Base-by-base conservation (phyloP, 2,888 invertebrate genomes). In the Colletes collaris region DNA sequence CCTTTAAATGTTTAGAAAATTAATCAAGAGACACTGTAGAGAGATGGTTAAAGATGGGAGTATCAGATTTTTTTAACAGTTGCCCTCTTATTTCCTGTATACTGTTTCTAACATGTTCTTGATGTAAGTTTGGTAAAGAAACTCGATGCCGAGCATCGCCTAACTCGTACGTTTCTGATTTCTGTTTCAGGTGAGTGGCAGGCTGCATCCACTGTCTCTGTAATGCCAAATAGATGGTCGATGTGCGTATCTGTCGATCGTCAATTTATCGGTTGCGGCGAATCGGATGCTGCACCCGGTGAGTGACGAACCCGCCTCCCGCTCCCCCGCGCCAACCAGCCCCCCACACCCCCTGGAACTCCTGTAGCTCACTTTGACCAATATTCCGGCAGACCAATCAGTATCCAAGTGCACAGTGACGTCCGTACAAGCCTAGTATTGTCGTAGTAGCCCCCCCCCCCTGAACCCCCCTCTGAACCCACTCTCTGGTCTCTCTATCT, bases 171-270 rank as follows among this genome's bases (percentile, higher is more conserved):
- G 62, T 77, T 84, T 82, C 81, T 81, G 84, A 74, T 89, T 88
- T 87, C 73, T 92, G 93, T 92, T 93, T 79, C 91, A 93, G 93
- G 93, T 93, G 93, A 93, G 93, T 93, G 91, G 92, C 91, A 91
- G 91, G 89, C 91, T 90, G 92, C 92, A 91, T 89, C 92, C 91
- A 91, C 91, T 90, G 92, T 92, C 90, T 92, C 90, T 91, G 91
- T 92, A 92, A 93, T 93, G 93, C 93, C 93, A 93, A 93, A 93
- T 92, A 92, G 92, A 91, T 92, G 85, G 92, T 92, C 92, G 92
- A 92, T 92, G 92, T 92, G 92, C 91, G 90, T 90, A 89, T 88
- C 87, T 90, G 91, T 92, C 91, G 92, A 92, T 92, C 90, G 91
- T 92, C 91, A 90, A 89, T 91, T 90, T 90, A 92, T 92, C 93